Evolutionary conservation across 92 coral and sea anemone genomes (phyloP).

Genomic region (Virgularia gustaviana): DNA sequence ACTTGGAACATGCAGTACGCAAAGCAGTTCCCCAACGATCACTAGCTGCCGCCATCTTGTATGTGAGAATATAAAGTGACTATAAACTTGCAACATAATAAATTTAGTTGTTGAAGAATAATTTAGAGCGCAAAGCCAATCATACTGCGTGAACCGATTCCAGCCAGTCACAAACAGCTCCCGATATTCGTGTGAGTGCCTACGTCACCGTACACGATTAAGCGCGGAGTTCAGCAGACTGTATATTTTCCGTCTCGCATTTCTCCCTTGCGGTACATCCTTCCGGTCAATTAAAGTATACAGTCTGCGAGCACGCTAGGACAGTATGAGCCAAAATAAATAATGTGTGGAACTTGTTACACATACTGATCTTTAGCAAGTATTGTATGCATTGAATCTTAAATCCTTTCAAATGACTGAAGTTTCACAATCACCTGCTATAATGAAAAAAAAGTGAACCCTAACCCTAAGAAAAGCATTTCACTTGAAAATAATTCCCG

Average conservation of each 20-base stretch:
- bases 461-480: too few relatives aligned
- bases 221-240: conserved; percentile 22
- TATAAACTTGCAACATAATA: background rate
- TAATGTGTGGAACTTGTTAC: too few relatives aligned
- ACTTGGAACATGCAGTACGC: conserved; percentile 13
- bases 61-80: background rate
- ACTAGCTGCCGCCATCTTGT: background rate
- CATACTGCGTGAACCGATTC: background rate
- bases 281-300: too few relatives aligned
- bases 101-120: background rate
- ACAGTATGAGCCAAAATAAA: too few relatives aligned
- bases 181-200: background rate
- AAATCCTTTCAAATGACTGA: too few relatives aligned
- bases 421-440: too few relatives aligned
- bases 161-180: conserved; percentile 1
- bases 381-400: too few relatives aligned
- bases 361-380: too few relatives aligned
- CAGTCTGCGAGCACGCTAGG: conserved; percentile 31
- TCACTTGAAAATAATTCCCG: conserved; percentile 16
- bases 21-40: conserved; percentile 19
- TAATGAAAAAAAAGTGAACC: too few relatives aligned
- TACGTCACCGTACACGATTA: conserved; percentile 25
- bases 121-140: background rate
- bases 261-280: too few relatives aligned
- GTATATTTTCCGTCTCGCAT: background rate